Base-by-base conservation (phyloP, 2,797 vertebrate species). In the Garrulus glandarius region DNA sequence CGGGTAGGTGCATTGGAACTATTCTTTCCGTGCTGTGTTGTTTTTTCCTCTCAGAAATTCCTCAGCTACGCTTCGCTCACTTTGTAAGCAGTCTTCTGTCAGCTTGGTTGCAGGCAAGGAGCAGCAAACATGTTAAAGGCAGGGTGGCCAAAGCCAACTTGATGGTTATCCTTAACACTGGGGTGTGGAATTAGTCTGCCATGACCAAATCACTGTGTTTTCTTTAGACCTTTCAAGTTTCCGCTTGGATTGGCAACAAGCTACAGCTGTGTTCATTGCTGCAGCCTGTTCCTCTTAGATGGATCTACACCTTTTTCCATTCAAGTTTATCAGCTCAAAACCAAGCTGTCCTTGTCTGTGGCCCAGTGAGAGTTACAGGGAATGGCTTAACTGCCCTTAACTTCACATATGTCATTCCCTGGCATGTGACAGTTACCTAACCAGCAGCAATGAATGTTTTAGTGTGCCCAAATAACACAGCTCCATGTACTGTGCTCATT, bases 371-470 rank as follows among this genome's bases (percentile, higher is more conserved):
- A 68, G 55, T 93, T 94, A 34, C 26, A 79, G 46, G 30, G 49
- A 89, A 69, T 59, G 39, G 32, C 65, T 92, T 91, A 37, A 69
- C 34, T 93, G 79, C 32, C 55, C 60, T 71, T 78, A 27, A 44
- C 37, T 93, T 94, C 76, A 61, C 36, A 4, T n/a, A 5, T 59
- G 77, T 88, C 6, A 0, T 76, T 94, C 34, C 65, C 59, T 59
- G 74, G 61, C 52, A 39, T 63, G 63, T 7, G 47, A 79, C 80
- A 90, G 77, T 94, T 95, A 95, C 85, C 70, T 92, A 93, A 93
- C 46, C 65, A 70, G 86, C 55, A 84, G 90, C 63, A 76, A 63
- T 86, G 63, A 94, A 89, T 89, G 87, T 94, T 96, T 95, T 63
- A 96, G 74, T 32, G 46, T 72, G 79, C 53, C 69, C 57, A 32